Evolutionary conservation across 2,888 invertebrate species (phyloP), one percentile per base, ranked within the genome.

Genomic region (Eristalinus aeneus): DNA sequence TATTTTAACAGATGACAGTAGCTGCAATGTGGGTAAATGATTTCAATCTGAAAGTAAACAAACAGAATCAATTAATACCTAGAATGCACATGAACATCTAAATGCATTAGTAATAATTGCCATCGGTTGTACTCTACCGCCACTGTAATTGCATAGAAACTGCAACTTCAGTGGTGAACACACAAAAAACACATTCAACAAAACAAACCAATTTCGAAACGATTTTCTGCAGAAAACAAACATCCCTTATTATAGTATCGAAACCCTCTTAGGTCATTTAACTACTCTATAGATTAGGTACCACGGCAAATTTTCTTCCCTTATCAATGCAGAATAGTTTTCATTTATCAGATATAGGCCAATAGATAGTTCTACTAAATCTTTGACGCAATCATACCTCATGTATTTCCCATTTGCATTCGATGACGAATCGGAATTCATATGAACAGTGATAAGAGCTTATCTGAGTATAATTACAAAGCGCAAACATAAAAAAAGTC

Each of bases 41-140:
- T 58, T 69, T 39, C 20, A 78, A 78, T 78, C 83, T 83, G 83
- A 61, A 83, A 83, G 53, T 58, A 78, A 39, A 78, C 10, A 69
- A 83, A 31, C 5, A 74, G 77, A 73, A 72, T 46, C 11, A 77
- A 77, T 82, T 82, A 61, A 61, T 54, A 54, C 0, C 54, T 5
- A 60, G 31, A 34, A 31, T n/a, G 53, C 27, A 75, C 9, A 12
- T 60, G 27, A 32, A 46, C 56, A 11, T 64, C 63, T 56, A 34
- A 12, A 54, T 61, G 61, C 54, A 54, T 27, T 53, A 60, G 56
- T 56, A 36, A 31, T 63, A 56, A 77, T 77, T 77, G 46, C 56
- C 39, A 65, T 65, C 46, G 58, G 4, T 27, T 72, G 46, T 39
- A 65, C 34, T 23, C 61, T 77, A 63, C 54, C 63, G 56, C 34